Base-by-base conservation (phyloP, 1,140 invertebrate genomes). In the Stegodyphus mimosarum region DNA sequence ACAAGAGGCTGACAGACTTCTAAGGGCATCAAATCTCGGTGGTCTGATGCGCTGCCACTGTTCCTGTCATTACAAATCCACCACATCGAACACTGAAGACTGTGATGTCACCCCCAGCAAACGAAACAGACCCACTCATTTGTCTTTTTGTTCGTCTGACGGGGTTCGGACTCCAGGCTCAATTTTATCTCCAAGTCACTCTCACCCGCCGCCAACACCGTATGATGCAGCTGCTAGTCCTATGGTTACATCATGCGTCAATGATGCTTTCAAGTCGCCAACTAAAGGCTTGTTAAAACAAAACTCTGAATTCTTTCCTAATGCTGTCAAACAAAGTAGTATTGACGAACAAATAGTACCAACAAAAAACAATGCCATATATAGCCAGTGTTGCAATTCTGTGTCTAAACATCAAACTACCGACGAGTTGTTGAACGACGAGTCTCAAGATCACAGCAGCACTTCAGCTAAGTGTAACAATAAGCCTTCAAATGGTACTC, bases 1-100 rank as follows among this genome's bases (percentile, higher is more conserved):
- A 55, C 95, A 97, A 88, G 96, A 97, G 90, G 94, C 95, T 51
- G 93, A 94, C 11, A 93, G 94, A 88, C 91, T 98, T 73, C 91
- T 97, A 60, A 93, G 96, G 87, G 70, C 66, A 6, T 78, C 83
- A 6, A 81, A 67, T 33, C 55, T 76, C 4, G 80, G 80, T 11
- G 81, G 81, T 6, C 64, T 84, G 0, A 70, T 79, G 76, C 72
- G 81, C 6, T 84, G 81, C 52, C 73, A 75, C 51, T 84, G 81
- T 49, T 84, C 81, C n/a, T 84, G 81, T 63, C 81, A 84, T 52
- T 84, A 84, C 15, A 15, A 60, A 7, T 55, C 73, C 48, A 74
- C 11, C n/a, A 18, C 10, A 2, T n/a, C 53, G 9, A 15, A 17
- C 15, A 33, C 49, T 6, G 73, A 84, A 5, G 73, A 84, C 18